Percentiles rank a stretch among this genome's conserved stretches.
phyloP scores from a whole-genome alignment of 2,888 invertebrate genomes.

The Adela reaumurella region DNA sequence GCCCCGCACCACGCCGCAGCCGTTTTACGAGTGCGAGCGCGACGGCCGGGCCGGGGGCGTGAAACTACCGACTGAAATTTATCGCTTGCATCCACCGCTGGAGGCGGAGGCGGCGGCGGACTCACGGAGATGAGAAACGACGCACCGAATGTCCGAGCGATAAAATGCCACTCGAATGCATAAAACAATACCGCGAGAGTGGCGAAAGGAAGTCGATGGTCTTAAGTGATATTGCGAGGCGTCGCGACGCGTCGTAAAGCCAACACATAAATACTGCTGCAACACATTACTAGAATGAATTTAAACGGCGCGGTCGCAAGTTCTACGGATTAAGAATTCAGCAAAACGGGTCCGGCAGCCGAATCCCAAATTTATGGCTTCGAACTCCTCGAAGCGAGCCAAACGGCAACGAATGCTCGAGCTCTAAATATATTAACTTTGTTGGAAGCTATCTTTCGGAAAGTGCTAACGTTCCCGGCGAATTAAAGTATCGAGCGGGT shows the following conservation, averaged over 20 bases:
- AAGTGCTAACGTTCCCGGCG: neutral
- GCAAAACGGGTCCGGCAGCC: neutral
- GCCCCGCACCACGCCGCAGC: conserved; percentile 15
- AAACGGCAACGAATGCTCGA: neutral
- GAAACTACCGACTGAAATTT: conserved; percentile 29
- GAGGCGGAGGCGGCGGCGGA: no score
- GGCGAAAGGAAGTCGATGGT: neutral
- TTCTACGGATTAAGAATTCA: neutral
- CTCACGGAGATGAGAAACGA: neutral
- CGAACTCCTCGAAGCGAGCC: neutral
- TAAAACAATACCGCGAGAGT: conserved; percentile 21
- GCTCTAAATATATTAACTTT: neutral
- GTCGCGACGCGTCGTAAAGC: neutral
- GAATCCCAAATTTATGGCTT: neutral
- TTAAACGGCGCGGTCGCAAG: no score
- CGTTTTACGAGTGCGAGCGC: neutral
- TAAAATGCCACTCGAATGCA: conserved; percentile 39
- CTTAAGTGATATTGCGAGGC: neutral
- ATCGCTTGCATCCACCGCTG: conserved; percentile 21
- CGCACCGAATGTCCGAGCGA: conserved; percentile 22
- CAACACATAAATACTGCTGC: neutral
- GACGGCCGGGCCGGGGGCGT: conserved; percentile 25
- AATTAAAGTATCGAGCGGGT: neutral
- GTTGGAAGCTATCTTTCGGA: neutral
- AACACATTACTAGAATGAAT: neutral